phyloP scores from a whole-genome alignment of 2,888 invertebrate species.

The Acrobasis repandana region DNA sequence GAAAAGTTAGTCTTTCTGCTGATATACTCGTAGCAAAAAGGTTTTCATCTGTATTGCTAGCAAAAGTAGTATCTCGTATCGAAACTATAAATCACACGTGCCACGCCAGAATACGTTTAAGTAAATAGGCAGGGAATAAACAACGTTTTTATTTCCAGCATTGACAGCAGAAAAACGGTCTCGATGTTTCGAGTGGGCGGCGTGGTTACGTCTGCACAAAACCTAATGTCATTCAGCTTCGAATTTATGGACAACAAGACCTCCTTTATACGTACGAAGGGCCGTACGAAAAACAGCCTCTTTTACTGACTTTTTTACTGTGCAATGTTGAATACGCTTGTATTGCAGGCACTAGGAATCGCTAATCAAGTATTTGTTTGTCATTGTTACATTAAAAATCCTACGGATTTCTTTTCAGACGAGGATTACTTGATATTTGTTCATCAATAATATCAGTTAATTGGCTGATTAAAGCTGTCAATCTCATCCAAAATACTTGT shows the following conservation, averaged over 20 bases:
- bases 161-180: slow-evolving; percentile 16
- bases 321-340: slow-evolving; percentile 1
- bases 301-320: slow-evolving; percentile 21
- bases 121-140: slow-evolving; percentile 19
- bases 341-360: background rate
- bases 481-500: background rate
- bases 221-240: slow-evolving; percentile 12
- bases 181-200: slow-evolving; percentile 20
- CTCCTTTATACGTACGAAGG: slow-evolving; percentile 22
- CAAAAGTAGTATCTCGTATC: background rate
- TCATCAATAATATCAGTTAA: background rate
- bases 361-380: background rate
- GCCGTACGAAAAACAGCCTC: slow-evolving; percentile 12
- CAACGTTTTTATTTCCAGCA: slow-evolving; percentile 17
- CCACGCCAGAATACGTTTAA: slow-evolving; percentile 3
- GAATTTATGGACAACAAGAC: slow-evolving; percentile 23
- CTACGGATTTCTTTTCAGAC: background rate
- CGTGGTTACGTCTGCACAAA: slow-evolving; percentile 22
- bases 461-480: slow-evolving; percentile 6
- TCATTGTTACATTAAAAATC: background rate
- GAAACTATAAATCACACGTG: slow-evolving; percentile 15
- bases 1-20: too few relatives aligned
- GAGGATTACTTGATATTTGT: background rate
- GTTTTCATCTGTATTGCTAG: background rate
- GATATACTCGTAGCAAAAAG: too few relatives aligned